Conservation (phyloP, 2,113 vertebrate species). For the Vombatus ursinus region DNA sequence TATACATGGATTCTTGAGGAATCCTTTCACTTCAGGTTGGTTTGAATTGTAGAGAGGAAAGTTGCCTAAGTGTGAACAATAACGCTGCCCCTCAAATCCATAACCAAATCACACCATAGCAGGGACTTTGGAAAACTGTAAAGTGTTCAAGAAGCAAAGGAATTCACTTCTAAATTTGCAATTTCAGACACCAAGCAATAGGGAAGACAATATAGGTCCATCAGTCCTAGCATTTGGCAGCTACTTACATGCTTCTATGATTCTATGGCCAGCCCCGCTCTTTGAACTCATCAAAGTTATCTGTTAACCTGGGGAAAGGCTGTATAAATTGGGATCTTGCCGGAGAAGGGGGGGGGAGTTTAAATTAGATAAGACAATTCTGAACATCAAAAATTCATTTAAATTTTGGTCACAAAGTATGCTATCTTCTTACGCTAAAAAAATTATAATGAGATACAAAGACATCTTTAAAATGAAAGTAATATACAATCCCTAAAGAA, state of each 20-base stretch:
- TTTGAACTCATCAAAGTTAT: background rate
- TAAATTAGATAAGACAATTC: conserved; percentile 39
- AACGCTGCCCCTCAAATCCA: background rate
- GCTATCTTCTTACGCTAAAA: conserved; percentile 19
- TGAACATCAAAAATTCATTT: background rate
- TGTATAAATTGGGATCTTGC: conserved; percentile 12
- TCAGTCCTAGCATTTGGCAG: background rate
- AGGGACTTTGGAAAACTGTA: background rate
- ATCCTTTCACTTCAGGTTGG: background rate
- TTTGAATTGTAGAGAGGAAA: background rate
- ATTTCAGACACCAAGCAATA: background rate
- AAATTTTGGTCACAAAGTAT: conserved; percentile 43
- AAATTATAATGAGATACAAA: conserved; percentile 5
- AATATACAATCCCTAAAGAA: conserved; percentile 19
- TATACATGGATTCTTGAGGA: background rate
- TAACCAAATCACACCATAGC: background rate
- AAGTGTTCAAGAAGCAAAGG: background rate
- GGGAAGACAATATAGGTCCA: background rate
- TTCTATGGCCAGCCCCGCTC: background rate
- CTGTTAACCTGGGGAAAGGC: conserved; percentile 13
- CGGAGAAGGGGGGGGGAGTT: background rate
- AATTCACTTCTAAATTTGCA: background rate
- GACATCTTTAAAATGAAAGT: conserved; percentile 41
- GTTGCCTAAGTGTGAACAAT: background rate
- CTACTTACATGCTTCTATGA: background rate